A percentile compares a stretch with the other conserved stretches of the same genome.
Conservation (phyloP, 2,113 vertebrate genomes). For the Madoqua kirkii region DNA sequence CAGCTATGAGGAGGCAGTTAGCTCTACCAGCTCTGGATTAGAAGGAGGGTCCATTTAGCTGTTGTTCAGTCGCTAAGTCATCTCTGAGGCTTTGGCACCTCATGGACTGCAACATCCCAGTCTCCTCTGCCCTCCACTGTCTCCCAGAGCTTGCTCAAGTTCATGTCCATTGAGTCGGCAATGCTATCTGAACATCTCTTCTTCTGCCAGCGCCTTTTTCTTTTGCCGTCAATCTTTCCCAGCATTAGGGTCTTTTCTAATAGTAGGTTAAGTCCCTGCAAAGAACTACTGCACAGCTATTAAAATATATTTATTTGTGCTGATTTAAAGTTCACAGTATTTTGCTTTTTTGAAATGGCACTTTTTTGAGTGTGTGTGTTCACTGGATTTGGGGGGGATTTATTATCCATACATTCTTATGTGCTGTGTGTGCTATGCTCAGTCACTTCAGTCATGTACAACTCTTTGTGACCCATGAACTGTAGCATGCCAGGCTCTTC, state of each 20-base stretch:
- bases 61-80: rapidly evolving
- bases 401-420: neutral
- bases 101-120: neutral
- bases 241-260: neutral
- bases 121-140: neutral
- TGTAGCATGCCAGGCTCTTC: neutral
- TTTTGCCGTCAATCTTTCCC: neutral
- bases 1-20: rapidly evolving
- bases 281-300: neutral
- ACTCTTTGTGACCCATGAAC: neutral
- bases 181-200: neutral
- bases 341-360: neutral
- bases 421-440: neutral
- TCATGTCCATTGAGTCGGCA: neutral
- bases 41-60: neutral
- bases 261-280: neutral
- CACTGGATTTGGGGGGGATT: neutral
- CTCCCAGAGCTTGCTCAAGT: neutral
- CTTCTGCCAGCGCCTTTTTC: neutral
- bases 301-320: neutral
- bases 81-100: neutral
- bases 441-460: neutral
- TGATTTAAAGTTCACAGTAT: neutral
- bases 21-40: rapidly evolving
- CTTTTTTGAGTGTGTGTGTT: neutral